Evolutionary conservation across 2,797 vertebrate genomes (phyloP), one percentile per base, ranked within the genome.

Genomic region (Parotocinclus haroldoi): DNA sequence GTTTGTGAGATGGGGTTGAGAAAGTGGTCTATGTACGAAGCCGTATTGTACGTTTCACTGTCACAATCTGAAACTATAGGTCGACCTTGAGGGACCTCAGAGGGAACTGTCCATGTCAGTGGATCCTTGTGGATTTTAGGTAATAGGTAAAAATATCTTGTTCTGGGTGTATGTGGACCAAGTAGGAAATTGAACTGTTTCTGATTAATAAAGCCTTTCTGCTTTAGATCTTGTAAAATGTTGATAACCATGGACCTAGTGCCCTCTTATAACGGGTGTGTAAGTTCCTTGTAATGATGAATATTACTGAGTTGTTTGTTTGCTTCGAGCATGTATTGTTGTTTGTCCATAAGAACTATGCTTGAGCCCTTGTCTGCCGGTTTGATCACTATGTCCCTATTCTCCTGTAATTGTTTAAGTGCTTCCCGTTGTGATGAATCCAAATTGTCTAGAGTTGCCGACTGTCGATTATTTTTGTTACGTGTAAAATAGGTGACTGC

Each of bases 21-120:
- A 14, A 66, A 74, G 3, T 51, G 7, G 0, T 72, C 66, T 13
- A 58, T 54, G 16, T 69, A 70, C 10, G 59, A 16, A 0, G 66
- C 61, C 4, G 45, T 27, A 10, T 36, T 13, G 1, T 60, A 69
- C 0, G 61, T 48, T 9, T 69, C 61, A 27, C 61, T 73, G 3
- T 58, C 58, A 40, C 67, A 73, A 11, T 76, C 66, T 0, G 62
- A 76, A 0, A 73, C 55, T 1, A 76, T 73, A 0, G 66, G 71
- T 0, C 56, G 55, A 1, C 74, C 57, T 1, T 16, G 13, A 3
- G 66, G 66, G 0, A 76, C 19, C 16, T 56, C 48, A 2, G 14
- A 50, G 9, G 48, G 48, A 0, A 50, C 48, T 3, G 48, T 50
- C 48, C 48, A 50, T 5, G 14, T 14, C 1, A 1, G 4, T 3